phyloP scores from a whole-genome alignment of 2,797 vertebrate genomes.

The Enteromius treurensis region DNA sequence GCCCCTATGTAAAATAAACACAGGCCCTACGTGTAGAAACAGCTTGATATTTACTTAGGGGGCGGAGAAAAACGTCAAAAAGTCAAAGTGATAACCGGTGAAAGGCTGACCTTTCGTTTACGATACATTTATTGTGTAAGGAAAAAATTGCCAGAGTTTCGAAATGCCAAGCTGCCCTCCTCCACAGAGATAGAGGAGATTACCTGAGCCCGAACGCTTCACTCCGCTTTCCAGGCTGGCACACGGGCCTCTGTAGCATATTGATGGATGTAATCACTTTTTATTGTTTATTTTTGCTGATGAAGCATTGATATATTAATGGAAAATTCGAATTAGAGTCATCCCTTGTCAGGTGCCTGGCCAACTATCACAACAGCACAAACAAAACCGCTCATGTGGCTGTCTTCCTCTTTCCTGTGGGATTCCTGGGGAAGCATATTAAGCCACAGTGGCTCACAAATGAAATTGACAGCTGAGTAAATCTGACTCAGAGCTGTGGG shows the following conservation, averaged over 20 bases:
- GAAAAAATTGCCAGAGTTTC: conserved; percentile 56
- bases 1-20: conserved; percentile 30
- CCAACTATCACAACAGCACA: conserved; percentile 12
- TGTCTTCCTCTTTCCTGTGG: not conserved
- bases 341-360: not conserved
- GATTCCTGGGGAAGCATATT: conserved; percentile 36
- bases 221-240: not conserved
- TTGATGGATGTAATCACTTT: conserved; percentile 16
- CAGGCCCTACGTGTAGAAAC: conserved; percentile 41
- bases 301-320: not conserved
- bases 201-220: conserved; percentile 35
- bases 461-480: conserved; percentile 48
- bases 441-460: conserved; percentile 40
- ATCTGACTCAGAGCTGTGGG: conserved; percentile 46
- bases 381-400: conserved; percentile 14
- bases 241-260: not conserved
- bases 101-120: conserved; percentile 64
- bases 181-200: conserved; percentile 56
- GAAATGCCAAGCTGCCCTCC: conserved; percentile 58
- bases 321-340: conserved; percentile 8
- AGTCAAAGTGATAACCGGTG: conserved; percentile 60
- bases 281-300: conserved; percentile 36
- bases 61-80: conserved; percentile 56
- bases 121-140: conserved; percentile 57
- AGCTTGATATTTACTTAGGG: conserved; percentile 53